Evolutionary conservation across 92 coral and sea anemone species (phyloP).

Genomic region (Phenganax subtilis): DNA sequence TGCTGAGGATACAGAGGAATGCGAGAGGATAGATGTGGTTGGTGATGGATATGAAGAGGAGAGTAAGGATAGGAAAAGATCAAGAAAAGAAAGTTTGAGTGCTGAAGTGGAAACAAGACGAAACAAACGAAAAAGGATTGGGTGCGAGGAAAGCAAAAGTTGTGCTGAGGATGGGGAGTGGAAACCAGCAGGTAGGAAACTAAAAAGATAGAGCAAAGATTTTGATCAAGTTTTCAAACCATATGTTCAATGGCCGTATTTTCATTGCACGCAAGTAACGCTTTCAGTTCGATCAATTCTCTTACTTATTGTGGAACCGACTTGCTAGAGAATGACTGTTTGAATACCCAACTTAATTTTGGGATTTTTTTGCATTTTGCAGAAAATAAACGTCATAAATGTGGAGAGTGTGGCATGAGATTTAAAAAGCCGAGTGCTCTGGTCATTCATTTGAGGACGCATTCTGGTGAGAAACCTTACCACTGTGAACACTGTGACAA

Average conservation of each 20-base stretch:
- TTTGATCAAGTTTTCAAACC: neutral
- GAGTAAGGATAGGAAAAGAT: neutral
- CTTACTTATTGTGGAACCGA: neutral
- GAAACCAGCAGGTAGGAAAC: neutral
- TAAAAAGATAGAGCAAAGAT: neutral
- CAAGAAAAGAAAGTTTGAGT: no score
- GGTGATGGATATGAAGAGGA: neutral
- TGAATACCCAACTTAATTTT: neutral
- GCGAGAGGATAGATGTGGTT: neutral
- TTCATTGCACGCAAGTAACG: no score
- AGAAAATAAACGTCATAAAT: conserved; percentile 30
- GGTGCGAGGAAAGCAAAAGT: no score
- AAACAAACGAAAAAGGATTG: no score
- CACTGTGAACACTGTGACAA: conserved; percentile 26
- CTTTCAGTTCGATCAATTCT: neutral
- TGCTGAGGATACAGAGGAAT: neutral
- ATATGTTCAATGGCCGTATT: no score
- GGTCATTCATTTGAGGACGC: conserved; percentile 34
- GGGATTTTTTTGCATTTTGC: neutral
- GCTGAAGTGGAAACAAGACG: no score
- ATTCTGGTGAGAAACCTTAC: conserved; percentile 35
- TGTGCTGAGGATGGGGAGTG: neutral
- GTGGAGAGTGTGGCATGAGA: conserved; percentile 18
- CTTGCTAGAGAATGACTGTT: neutral
- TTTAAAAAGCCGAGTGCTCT: conserved; percentile 40